Base-by-base conservation (phyloP, 2,888 invertebrate species). In the Cerceris rybyensis region DNA sequence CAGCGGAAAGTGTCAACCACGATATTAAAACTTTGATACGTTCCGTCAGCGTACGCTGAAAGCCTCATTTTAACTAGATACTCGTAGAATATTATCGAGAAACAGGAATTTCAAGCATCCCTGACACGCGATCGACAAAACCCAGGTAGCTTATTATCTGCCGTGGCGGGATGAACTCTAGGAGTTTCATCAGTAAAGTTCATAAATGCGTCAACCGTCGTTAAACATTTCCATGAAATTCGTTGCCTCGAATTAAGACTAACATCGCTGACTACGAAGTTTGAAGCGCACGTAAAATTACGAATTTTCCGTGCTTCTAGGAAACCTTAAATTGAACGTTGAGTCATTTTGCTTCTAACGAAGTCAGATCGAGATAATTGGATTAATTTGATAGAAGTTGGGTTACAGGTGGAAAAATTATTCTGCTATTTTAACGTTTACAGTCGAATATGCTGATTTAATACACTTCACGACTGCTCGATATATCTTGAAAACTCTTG, bases 161-260 rank as follows among this genome's bases (percentile, higher is more conserved):
- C 6, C 55, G 16, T 39, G 46, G 54, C 49, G 54, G 54, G 68
- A 72, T 49, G 54, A 67, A 72, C 54, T 42, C 54, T 0, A 46
- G 39, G 7, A 60, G 46, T 72, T 67, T 52, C 52, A 41, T 59
- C 66, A 54, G 67, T 59, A 43, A 43, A 13, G 13, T 42, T 7
- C 54, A 43, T 67, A 67, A 54, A 58, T 43, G n/a, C 46, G 41
- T 72, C 59, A 52, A n/a, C 54, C 46, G 59, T 50, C 59, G 42
- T 66, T 72, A 54, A 66, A 16, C 59, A 72, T 52, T n/a, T n/a
- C 9, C 7, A 46, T 46, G 46, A 11, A 11, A 46, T 46, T 46
- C 46, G 46, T 46, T 46, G 46, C 8, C 46, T 46, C 11, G 46
- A 46, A 46, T 11, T 46, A 11, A 46, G 46, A 11, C 8, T 11